Percentiles rank a stretch among this genome's conserved stretches.
These are phyloP conservation scores for Pogonophryne albipinna DNA, from an alignment of 2,797 vertebrate genomes.

Conservation along the genomic window DNA sequence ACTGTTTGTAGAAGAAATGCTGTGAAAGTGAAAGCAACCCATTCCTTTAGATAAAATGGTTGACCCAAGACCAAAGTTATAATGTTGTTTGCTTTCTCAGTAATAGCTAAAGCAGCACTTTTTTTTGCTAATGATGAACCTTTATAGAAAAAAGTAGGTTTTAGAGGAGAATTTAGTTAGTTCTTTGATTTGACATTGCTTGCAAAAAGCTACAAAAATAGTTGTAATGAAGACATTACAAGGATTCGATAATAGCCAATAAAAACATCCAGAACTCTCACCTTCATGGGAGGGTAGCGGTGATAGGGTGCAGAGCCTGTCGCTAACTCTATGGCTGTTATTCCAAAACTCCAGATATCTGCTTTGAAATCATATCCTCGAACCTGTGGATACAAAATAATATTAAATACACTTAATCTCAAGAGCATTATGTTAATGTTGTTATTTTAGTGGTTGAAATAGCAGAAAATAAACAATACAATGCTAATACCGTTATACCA, in stretches of 20 bases:
- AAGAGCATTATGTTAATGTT: neutral
- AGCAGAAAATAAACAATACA: neutral
- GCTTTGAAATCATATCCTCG: slow-evolving; percentile 99
- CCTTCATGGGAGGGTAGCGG: slow-evolving; percentile 99
- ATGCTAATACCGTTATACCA: neutral
- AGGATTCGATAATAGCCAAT: neutral
- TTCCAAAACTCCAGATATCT: slow-evolving; percentile 99
- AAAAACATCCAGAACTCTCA: slow-evolving; percentile 67
- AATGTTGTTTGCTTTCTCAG: slow-evolving; percentile 4
- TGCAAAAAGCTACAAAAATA: neutral
- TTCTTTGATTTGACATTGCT: slow-evolving; percentile 5
- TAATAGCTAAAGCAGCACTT: slow-evolving; percentile 17
- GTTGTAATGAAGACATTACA: neutral
- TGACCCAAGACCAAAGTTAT: neutral
- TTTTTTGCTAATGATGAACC: slow-evolving; percentile 10
- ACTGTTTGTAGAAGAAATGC: slow-evolving; percentile 14
- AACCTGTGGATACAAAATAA: slow-evolving; percentile 83
- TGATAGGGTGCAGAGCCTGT: slow-evolving; percentile 98
- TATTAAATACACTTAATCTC: neutral
- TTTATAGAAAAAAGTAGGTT: slow-evolving; percentile 21
- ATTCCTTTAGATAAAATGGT: slow-evolving; percentile 9
- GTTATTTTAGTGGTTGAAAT: neutral
- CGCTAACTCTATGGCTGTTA: slow-evolving; percentile 97
- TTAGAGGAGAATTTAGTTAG: neutral
- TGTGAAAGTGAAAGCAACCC: slow-evolving; percentile 19